Evolutionary conservation across 2,888 invertebrate genomes (phyloP), one percentile per base, ranked within the genome.

Genomic region (Molanna angustata): DNA sequence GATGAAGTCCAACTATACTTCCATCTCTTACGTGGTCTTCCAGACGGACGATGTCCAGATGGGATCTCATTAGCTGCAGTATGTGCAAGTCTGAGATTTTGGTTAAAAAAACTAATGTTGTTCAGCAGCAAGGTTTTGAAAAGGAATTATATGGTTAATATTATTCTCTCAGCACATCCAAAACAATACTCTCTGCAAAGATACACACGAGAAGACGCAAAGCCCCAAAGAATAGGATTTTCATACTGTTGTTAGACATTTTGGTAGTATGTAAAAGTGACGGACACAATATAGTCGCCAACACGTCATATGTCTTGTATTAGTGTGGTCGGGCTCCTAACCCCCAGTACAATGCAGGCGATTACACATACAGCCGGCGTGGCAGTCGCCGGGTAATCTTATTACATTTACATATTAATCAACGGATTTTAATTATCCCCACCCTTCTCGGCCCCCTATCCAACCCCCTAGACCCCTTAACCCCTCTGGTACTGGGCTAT

Each of bases 381-480:
- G 60, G 58, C 58, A 60, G 61, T 59, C 60, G 61, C 60, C 61
- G 61, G 60, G 89, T 90, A 90, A 90, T 90, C 90, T 90, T 90
- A 91, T 91, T 90, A 91, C 90, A 91, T 91, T 91, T 91, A 90
- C 90, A 91, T 91, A 91, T 91, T 91, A 91, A 91, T 91, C 90
- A 91, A 90, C 89, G 89, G 90, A 90, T 91, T 91, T 90, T 91
- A 91, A 91, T 91, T 91, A 90, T 90, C 85, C 86, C 80, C 85
- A 82, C 77, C 79, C 78, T 74, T 16, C 49, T 45, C 54, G 19
- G 45, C 46, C n/a, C 11, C 42, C 50, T 45, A 33, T 21, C 49
- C 69, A 66, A 67, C 66, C 63, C 66, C 68, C 70, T 69, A 50
- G 39, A 9, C 45, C 31, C 33, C 9, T 11, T 11, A 13, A 35